Base-by-base conservation (phyloP, 2,888 invertebrate species). In the Caenorhabditis becei region DNA sequence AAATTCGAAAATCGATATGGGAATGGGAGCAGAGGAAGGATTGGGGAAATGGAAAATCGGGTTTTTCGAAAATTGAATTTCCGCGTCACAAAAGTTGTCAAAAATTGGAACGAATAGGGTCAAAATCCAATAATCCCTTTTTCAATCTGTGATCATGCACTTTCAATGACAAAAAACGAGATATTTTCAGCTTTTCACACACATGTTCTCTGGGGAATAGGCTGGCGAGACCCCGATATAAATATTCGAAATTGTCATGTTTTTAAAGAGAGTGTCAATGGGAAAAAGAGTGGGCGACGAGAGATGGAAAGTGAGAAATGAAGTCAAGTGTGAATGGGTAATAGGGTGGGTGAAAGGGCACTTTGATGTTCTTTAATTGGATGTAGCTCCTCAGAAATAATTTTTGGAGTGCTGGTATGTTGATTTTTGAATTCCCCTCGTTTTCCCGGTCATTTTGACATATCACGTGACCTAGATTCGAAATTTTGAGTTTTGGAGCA, bases 151-250 rank as follows among this genome's bases (percentile, higher is more conserved):
- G 41, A 41, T 41, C 41, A 41, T 41, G 41, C 41, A 41, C 41
- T 41, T 14, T 14, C 8, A 16, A 41, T 41, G 41, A 16, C 41
- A 4, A 32, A 32, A 32, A 16, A 11, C 10, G 16, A 14, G 7
- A 14, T 41, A 41, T 41, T 41, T 41, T 41, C 41, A 41, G 41
- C 41, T 41, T 41, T 41, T 41, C 41, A 41, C 41, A 41, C 41
- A 41, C 10, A 10, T 32, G 32, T 41, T 41, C 41, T 16, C 41
- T 32, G 10, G 32, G 32, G 32, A 10, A 32, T 32, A 32, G n/a
- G n/a, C n/a, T n/a, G n/a, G n/a, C n/a, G n/a, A n/a, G n/a, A n/a
- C n/a, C n/a, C 32, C 4, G 10, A 32, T 32, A 10, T 7, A 32
- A 32, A 32, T 32, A 32, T 41, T 5, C 8, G 16, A 41, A 41